Evolutionary conservation across 2,888 invertebrate genomes (phyloP).

Genomic region (Chymomyza caudatula): DNA sequence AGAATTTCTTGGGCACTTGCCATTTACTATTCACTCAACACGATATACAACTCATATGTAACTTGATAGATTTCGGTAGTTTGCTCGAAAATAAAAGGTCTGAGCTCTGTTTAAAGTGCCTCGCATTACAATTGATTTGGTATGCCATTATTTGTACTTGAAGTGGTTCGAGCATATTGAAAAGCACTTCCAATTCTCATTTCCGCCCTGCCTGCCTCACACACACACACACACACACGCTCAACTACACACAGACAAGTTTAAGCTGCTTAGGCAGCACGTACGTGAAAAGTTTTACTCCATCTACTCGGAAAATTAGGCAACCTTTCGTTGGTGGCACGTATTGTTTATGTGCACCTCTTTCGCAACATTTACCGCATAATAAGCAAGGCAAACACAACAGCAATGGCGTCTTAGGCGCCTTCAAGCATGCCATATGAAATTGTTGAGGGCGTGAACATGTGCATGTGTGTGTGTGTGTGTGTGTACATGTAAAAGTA

Average conservation of each 20-base stretch:
- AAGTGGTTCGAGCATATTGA: constrained; percentile 40
- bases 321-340: constrained; percentile 33
- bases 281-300: constrained; percentile 27
- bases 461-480: constrained; percentile 18
- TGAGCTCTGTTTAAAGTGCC: not conserved
- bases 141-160: constrained; percentile 36
- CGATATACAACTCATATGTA: not conserved
- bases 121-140: not conserved
- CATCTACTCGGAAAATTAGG: constrained; percentile 51
- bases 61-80: not conserved
- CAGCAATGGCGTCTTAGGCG: not conserved
- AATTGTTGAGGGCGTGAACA: constrained; percentile 9
- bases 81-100: not conserved
- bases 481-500: constrained; percentile 1
- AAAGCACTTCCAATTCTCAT: not conserved
- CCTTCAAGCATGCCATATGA: constrained; percentile 14
- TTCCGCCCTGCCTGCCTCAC: not conserved
- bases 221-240: not conserved
- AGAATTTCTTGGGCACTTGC: too few species aligned
- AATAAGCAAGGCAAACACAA: constrained; percentile 52
- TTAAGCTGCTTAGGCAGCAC: constrained; percentile 42
- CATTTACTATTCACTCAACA: constrained; percentile 14
- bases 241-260: constrained; percentile 11
- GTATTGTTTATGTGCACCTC: constrained; percentile 38
- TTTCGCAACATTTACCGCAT: constrained; percentile 55